A percentile compares a stretch with the other conserved stretches of the same genome.
These are phyloP conservation scores for Galleria mellonella DNA, from an alignment of 1,140 invertebrate genomes.

Conservation along the genomic window DNA sequence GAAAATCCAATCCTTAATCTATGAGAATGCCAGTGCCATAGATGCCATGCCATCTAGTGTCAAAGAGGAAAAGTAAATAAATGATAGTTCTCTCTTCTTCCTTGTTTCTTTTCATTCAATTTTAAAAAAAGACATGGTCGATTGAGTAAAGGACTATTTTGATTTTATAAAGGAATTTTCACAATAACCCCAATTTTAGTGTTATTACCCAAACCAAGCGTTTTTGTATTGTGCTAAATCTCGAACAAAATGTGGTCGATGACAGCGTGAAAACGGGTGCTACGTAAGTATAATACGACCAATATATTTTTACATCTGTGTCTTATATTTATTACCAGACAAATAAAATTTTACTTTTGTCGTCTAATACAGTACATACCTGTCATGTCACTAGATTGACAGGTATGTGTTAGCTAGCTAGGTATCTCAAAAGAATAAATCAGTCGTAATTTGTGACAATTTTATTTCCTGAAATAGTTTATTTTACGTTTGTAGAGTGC, in stretches of 20 bases:
- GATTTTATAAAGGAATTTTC: slow-evolving; percentile 36
- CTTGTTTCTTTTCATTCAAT: slow-evolving; percentile 55
- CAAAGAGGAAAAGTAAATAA: slow-evolving; percentile 10
- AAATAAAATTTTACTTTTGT: slow-evolving; percentile 26
- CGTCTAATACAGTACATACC: slow-evolving; percentile 30
- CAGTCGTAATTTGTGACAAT: slow-evolving; percentile 32
- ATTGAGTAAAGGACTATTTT: slow-evolving; percentile 40
- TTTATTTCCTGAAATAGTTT: slow-evolving; percentile 23
- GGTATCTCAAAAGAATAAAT: slow-evolving; percentile 25
- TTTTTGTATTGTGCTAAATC: slow-evolving; percentile 41
- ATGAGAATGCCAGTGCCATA: too few species aligned
- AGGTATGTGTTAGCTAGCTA: slow-evolving; percentile 30
- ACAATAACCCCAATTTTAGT: slow-evolving; percentile 14
- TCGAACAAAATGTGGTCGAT: slow-evolving; percentile 65
- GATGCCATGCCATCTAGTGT: slow-evolving; percentile 29
- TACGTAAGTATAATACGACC: slow-evolving; percentile 66
- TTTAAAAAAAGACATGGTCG: slow-evolving; percentile 41
- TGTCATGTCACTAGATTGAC: slow-evolving; percentile 45
- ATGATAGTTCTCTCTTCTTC: slow-evolving; percentile 35
- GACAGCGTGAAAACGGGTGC: slow-evolving; percentile 63
- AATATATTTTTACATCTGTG: slow-evolving; percentile 16
- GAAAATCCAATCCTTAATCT: too few species aligned
- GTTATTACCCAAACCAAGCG: slow-evolving; percentile 24
- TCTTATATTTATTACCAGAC: not conserved
- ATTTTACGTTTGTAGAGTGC: slow-evolving; percentile 31